Evolutionary conservation across 1,140 invertebrate species (phyloP).

Genomic region (Temnothorax longispinosus): DNA sequence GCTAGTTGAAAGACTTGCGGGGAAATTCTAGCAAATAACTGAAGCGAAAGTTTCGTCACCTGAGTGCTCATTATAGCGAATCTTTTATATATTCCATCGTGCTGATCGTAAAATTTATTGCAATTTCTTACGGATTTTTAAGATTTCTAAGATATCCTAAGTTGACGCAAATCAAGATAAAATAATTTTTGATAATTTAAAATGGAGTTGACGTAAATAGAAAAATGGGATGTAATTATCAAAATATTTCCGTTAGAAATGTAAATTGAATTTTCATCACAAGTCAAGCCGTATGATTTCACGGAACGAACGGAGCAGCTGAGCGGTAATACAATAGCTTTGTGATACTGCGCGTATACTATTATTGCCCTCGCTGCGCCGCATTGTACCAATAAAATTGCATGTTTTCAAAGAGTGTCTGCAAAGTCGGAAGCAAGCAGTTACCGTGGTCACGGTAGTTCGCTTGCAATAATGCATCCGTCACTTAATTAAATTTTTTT

Average conservation of each 20-base stretch:
- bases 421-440: constrained; percentile 40
- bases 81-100: not conserved
- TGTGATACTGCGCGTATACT: not conserved
- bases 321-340: constrained; percentile 35
- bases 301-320: not conserved
- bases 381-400: constrained; percentile 14
- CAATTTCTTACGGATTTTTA: not conserved
- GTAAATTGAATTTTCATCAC: not conserved
- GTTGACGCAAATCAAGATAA: not conserved
- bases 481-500: constrained; percentile 64
- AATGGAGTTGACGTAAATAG: not conserved
- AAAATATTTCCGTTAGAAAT: not conserved
- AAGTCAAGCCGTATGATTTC: not conserved
- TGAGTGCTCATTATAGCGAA: constrained; percentile 1
- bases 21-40: not conserved
- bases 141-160: no score
- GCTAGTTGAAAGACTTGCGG: constrained; percentile 45
- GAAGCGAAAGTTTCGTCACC: constrained; percentile 11
- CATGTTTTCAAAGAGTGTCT: constrained; percentile 45
- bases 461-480: constrained; percentile 39
- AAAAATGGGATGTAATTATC: not conserved
- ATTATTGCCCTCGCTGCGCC: not conserved
- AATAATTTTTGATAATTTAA: not conserved
- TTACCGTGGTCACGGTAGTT: constrained; percentile 48
- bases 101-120: not conserved